phyloP scores from a whole-genome alignment of 2,797 vertebrate species.

The Crenichthys baileyi region DNA sequence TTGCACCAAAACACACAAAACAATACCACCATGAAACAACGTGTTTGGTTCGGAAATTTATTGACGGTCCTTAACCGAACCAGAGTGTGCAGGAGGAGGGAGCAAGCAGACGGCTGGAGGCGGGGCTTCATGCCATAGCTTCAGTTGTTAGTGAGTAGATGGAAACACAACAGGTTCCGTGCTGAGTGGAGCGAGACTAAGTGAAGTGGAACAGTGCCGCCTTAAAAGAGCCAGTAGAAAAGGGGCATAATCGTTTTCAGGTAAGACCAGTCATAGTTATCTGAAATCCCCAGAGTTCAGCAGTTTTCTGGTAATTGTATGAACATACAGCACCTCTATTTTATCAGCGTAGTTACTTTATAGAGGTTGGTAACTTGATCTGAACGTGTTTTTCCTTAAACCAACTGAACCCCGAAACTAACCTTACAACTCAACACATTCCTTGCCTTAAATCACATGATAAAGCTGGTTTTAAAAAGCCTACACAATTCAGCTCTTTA shows the following conservation, averaged over 20 bases:
- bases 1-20: too few species aligned
- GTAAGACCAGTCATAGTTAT: not conserved
- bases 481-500: not conserved
- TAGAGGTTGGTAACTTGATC: not conserved
- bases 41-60: too few species aligned
- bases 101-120: too few species aligned
- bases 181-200: too few species aligned
- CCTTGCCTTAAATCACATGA: not conserved
- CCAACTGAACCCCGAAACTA: not conserved
- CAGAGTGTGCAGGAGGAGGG: too few species aligned
- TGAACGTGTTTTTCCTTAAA: not conserved
- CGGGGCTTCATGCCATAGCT: too few species aligned
- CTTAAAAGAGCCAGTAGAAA: too few species aligned
- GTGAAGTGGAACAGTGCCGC: too few species aligned
- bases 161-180: too few species aligned
- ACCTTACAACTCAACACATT: not conserved
- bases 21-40: too few species aligned
- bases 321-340: constrained; percentile 20
- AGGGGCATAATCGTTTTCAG: not conserved
- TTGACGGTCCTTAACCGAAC: too few species aligned
- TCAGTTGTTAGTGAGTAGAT: too few species aligned
- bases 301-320: constrained; percentile 25
- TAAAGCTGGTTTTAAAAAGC: not conserved
- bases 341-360: constrained; percentile 26
- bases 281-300: not conserved